These are phyloP conservation scores for Drosophila infuscata DNA, from an alignment of 2,888 invertebrate species.

Conservation along the genomic window DNA sequence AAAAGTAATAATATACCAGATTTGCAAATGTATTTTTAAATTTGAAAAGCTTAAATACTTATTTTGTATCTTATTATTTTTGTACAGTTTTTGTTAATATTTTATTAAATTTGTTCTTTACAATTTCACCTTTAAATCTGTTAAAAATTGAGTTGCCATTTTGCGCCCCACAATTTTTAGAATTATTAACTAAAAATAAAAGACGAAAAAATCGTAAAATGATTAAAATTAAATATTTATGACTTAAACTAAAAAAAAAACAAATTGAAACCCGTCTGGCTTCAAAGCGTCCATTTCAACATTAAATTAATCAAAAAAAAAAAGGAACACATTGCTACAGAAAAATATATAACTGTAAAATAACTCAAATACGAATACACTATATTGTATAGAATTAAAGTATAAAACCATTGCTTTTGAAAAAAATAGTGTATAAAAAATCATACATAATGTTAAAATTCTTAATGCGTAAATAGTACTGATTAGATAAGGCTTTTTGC, in stretches of 20 bases:
- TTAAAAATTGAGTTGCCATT: conserved; percentile 1
- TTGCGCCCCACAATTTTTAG: neutral
- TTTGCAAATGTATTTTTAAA: neutral
- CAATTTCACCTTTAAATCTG: neutral
- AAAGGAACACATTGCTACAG: neutral
- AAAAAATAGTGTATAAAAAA: conserved; percentile 21
- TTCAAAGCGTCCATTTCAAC: neutral
- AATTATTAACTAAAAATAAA: neutral
- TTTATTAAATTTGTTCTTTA: neutral
- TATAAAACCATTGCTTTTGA: conserved; percentile 15
- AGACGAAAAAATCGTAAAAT: neutral
- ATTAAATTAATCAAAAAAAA: neutral
- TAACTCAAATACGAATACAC: neutral
- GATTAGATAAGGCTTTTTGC: conserved; percentile 74
- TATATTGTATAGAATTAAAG: conserved; percentile 15
- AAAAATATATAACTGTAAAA: neutral
- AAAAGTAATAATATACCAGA: neutral
- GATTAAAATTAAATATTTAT: neutral
- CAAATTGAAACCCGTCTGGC: neutral
- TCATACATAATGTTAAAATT: conserved; percentile 35
- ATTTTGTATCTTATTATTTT: neutral
- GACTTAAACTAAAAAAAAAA: neutral
- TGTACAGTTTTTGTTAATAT: neutral
- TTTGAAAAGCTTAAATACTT: neutral
- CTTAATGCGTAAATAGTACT: conserved; percentile 66